A percentile compares a stretch with the other conserved stretches of the same genome.
These are phyloP conservation scores for Aviceda subcristata DNA, from an alignment of 2,113 vertebrate species.

Conservation along the genomic window DNA sequence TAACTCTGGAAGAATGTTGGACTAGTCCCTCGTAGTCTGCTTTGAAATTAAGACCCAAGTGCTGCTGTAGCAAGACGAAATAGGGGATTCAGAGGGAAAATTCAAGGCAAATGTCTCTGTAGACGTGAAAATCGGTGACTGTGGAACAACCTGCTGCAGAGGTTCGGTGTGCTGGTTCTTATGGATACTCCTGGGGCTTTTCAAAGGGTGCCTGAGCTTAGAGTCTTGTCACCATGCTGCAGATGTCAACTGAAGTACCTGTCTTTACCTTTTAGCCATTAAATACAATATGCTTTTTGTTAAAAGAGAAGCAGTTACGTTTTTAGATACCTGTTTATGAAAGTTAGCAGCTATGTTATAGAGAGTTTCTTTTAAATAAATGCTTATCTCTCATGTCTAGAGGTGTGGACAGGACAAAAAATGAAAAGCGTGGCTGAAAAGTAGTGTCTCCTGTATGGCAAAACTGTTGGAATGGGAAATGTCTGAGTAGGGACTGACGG, in stretches of 20 bases:
- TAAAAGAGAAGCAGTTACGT: neutral
- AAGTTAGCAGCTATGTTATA: neutral
- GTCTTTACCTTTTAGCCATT: neutral
- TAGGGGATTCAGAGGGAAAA: neutral
- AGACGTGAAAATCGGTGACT: neutral
- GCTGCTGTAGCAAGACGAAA: neutral
- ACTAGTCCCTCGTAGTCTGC: neutral
- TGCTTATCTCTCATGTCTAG: neutral
- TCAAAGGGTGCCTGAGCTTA: neutral
- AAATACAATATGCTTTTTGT: neutral
- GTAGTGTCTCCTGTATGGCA: neutral
- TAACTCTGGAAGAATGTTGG: neutral
- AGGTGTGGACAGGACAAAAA: neutral
- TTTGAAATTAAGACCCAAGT: neutral
- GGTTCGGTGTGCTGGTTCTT: neutral
- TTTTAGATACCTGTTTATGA: neutral
- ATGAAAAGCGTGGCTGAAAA: neutral
- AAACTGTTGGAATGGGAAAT: neutral
- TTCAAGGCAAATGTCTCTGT: neutral
- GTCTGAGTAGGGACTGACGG: neutral
- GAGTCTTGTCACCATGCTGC: neutral
- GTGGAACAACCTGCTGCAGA: neutral
- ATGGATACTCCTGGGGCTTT: neutral
- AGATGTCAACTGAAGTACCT: neutral
- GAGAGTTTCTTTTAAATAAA: neutral